A percentile compares a stretch with the other conserved stretches of the same genome.
phyloP scores from a whole-genome alignment of 2,888 invertebrate species.

The Eulithis prunata region DNA sequence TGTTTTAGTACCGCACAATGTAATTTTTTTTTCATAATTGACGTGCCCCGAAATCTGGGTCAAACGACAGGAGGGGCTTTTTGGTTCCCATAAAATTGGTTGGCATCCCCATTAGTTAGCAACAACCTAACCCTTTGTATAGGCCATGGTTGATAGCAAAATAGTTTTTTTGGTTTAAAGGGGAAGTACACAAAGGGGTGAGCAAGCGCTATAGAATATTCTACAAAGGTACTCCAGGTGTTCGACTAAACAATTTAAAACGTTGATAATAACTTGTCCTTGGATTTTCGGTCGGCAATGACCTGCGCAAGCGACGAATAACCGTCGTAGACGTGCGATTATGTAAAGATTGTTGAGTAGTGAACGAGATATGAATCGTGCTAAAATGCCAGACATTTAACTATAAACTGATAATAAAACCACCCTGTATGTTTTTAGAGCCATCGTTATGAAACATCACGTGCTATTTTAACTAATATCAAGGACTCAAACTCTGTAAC shows the following conservation, averaged over 20 bases:
- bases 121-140: slow-evolving; percentile 16
- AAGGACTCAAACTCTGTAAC: too few species aligned
- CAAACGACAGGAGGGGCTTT: slow-evolving; percentile 17
- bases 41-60: slow-evolving; percentile 30
- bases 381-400: neutral
- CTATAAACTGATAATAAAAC: neutral
- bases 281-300: slow-evolving; percentile 68
- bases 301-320: slow-evolving; percentile 62
- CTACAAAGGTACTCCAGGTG: slow-evolving; percentile 40
- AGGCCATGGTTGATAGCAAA: slow-evolving; percentile 11
- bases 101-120: slow-evolving; percentile 14
- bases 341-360: slow-evolving; percentile 44
- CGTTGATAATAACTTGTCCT: slow-evolving; percentile 64
- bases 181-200: slow-evolving; percentile 24
- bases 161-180: slow-evolving; percentile 12
- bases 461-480: neutral
- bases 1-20: slow-evolving; percentile 14
- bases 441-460: neutral
- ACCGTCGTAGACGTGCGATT: slow-evolving; percentile 57
- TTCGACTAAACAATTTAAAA: slow-evolving; percentile 25
- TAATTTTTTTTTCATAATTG: slow-evolving; percentile 19
- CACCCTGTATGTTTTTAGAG: neutral
- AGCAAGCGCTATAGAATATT: slow-evolving; percentile 21
- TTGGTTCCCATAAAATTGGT: slow-evolving; percentile 24
- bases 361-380: slow-evolving; percentile 3